Conservation (phyloP, 2,888 invertebrate genomes). For the Drosophila nr. perissopoda region DNA sequence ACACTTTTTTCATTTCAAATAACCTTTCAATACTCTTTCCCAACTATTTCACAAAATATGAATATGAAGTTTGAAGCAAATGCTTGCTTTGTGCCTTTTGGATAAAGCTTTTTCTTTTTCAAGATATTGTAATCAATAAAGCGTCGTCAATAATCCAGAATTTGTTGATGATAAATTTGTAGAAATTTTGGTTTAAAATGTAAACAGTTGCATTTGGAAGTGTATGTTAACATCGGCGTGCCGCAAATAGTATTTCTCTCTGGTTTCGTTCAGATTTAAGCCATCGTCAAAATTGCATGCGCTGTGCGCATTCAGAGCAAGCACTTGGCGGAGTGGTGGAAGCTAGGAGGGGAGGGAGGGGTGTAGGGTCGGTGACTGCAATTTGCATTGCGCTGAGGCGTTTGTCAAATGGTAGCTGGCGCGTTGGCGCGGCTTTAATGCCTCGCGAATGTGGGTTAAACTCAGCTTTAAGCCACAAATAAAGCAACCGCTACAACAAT, state of each 20-base stretch:
- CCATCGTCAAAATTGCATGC: constrained; percentile 60
- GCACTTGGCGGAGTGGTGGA: not conserved
- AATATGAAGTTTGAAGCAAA: not conserved
- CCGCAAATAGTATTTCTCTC: not conserved
- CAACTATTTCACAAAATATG: not conserved
- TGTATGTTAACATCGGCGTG: not conserved
- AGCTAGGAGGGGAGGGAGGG: not conserved
- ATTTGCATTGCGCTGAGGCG: constrained; percentile 71
- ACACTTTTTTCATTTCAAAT: not conserved
- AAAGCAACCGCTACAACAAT: constrained; percentile 17
- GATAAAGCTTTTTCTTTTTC: not conserved
- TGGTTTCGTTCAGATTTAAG: constrained; percentile 17
- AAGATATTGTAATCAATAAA: not conserved
- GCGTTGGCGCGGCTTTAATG: constrained; percentile 13
- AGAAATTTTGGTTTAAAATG: not conserved
- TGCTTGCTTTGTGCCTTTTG: not conserved
- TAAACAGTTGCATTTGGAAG: not conserved
- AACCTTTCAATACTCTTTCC: not conserved
- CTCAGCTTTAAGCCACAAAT: constrained; percentile 56
- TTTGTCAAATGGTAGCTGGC: constrained; percentile 65
- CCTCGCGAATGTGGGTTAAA: constrained; percentile 66
- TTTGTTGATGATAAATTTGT: not conserved
- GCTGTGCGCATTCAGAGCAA: constrained; percentile 49
- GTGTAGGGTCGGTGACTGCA: constrained; percentile 20
- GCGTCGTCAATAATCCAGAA: not conserved